Evolutionary conservation across 2,113 vertebrate genomes (phyloP), one percentile per base, ranked within the genome.

Genomic region (Siphamia tubifer): DNA sequence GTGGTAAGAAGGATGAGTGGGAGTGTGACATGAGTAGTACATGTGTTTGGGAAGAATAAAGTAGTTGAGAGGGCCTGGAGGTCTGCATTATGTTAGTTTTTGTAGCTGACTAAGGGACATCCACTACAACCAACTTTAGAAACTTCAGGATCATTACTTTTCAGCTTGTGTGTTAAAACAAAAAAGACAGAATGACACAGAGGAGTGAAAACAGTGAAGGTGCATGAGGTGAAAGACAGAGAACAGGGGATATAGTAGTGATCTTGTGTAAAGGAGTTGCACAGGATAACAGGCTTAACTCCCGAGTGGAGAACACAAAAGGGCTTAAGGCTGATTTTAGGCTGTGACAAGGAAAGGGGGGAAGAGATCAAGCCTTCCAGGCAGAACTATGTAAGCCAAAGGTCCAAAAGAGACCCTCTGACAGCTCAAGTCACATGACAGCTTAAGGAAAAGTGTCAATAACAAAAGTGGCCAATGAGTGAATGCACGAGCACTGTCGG

Each of bases 231-330:
- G 65, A 79, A 73, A 79, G 52, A 58, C 40, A 74, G 40, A 64
- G 44, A 60, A n/a, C 31, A 21, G 32, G 27, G 54, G 57, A 68
- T 73, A 56, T 47, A 62, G 60, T 43, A 27, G 75, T 68, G 74
- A 81, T 74, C 56, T 70, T 67, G 54, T 71, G 68, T 78, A 82
- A 81, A 74, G 76, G 49, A 74, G 74, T 72, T 76, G 66, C 76
- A 74, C 58, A 69, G 77, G 72, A 89, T 89, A 88, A 85, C 76
- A 82, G 71, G 86, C 83, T 91, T 81, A 88, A 76, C 69, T 81
- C 68, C 68, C 57, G 45, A 77, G 82, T 66, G 62, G 78, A 80
- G 79, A 88, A 86, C 79, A 87, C 79, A 83, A 82, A 81, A 58
- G 68, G 76, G 82, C 79, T 88, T 81, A 75, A 23, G 54, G 71